Conservation (phyloP, 2,888 invertebrate species). For the Ophioninae sp. region DNA sequence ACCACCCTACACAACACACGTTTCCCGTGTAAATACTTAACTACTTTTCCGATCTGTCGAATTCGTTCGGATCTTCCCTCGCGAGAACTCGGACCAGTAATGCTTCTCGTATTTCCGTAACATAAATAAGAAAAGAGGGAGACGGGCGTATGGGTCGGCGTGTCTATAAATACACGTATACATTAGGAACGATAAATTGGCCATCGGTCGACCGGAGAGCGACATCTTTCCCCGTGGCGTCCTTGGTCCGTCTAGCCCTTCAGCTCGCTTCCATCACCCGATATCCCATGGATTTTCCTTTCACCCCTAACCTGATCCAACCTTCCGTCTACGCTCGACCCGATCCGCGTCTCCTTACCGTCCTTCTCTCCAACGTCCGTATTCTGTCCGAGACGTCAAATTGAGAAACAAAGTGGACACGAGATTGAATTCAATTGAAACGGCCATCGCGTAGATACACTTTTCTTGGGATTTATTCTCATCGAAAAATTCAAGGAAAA, state of each 20-base stretch:
- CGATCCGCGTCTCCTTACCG: slow-evolving; percentile 16
- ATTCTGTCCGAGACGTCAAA: slow-evolving; percentile 50
- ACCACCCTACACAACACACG: background rate
- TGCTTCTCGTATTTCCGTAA: background rate
- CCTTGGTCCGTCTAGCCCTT: background rate
- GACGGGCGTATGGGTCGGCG: background rate
- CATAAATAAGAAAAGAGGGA: background rate
- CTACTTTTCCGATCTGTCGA: background rate
- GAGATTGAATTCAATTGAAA: slow-evolving; percentile 50
- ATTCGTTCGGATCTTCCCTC: background rate
- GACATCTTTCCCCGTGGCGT: background rate
- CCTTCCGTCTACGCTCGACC: slow-evolving; percentile 12
- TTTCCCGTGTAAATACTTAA: background rate
- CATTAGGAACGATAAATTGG: background rate
- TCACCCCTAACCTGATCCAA: slow-evolving; percentile 28
- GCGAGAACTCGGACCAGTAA: background rate
- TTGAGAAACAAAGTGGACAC: slow-evolving; percentile 59
- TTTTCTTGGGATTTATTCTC: background rate
- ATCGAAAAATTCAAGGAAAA: background rate
- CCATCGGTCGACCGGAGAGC: background rate
- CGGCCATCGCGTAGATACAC: no score
- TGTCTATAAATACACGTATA: background rate
- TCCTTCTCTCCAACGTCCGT: slow-evolving; percentile 35
- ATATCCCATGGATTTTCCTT: slow-evolving; percentile 49
- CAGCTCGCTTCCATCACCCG: slow-evolving; percentile 28